phyloP scores from a whole-genome alignment of 2,888 invertebrate species.

The Gari tellinella region DNA sequence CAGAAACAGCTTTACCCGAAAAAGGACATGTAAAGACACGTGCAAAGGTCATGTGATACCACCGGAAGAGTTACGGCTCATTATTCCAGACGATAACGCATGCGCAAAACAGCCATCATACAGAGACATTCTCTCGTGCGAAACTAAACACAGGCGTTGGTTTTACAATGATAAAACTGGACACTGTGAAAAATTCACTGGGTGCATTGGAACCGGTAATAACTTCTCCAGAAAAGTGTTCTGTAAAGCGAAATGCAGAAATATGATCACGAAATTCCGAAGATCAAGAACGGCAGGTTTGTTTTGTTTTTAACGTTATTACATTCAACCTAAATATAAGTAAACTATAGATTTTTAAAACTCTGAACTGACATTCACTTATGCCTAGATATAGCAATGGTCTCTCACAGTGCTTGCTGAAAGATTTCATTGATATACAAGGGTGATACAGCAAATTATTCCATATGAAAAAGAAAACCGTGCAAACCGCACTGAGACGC shows the following conservation, averaged over 20 bases:
- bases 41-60: constrained; percentile 47
- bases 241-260: constrained; percentile 51
- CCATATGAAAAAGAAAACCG: too few relatives aligned
- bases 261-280: constrained; percentile 12
- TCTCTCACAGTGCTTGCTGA: too few relatives aligned
- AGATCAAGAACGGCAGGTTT: constrained; percentile 11
- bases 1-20: constrained; percentile 65
- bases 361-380: too few relatives aligned
- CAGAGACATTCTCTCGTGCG: constrained; percentile 22
- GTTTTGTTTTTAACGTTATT: too few relatives aligned
- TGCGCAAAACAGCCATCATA: constrained; percentile 29
- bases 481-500: too few relatives aligned
- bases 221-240: constrained; percentile 53
- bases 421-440: too few relatives aligned
- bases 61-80: constrained; percentile 11
- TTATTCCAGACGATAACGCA: constrained; percentile 23
- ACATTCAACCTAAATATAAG: too few relatives aligned
- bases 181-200: constrained; percentile 50
- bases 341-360: too few relatives aligned
- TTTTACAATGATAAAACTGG: constrained; percentile 48
- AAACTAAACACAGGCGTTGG: constrained; percentile 38
- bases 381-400: too few relatives aligned
- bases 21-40: constrained; percentile 61
- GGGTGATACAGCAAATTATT: too few relatives aligned
- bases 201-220: constrained; percentile 36